Evolutionary conservation across 2,113 vertebrate species (phyloP).

Genomic region (Corythornis madagascariensis): DNA sequence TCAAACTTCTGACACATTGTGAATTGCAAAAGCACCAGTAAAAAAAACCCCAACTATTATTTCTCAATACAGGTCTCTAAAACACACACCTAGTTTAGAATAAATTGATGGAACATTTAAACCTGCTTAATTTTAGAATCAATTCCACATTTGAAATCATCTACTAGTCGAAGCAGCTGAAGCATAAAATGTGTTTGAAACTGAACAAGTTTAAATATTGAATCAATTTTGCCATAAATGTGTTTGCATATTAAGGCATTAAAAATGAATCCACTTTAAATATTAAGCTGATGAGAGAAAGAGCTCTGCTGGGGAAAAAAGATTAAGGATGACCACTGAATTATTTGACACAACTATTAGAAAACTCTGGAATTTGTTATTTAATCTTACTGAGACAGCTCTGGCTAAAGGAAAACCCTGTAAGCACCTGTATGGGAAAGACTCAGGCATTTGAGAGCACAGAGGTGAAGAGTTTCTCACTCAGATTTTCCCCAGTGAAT

Average conservation of each 20-base stretch:
- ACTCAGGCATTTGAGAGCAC: background rate
- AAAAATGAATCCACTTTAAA: slow-evolving; percentile 66
- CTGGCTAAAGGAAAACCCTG: background rate
- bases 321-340: slow-evolving; percentile 62
- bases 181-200: slow-evolving; percentile 70
- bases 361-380: slow-evolving; percentile 44
- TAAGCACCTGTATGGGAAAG: background rate
- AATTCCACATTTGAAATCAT: slow-evolving; percentile 70
- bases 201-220: slow-evolving; percentile 69
- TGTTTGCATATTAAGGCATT: slow-evolving; percentile 68
- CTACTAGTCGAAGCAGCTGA: slow-evolving; percentile 69
- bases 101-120: slow-evolving; percentile 73
- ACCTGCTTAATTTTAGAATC: slow-evolving; percentile 76
- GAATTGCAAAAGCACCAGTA: background rate
- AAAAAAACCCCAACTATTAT: slow-evolving; percentile 18
- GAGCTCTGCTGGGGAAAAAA: slow-evolving; percentile 46
- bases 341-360: slow-evolving; percentile 33
- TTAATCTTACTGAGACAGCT: slow-evolving; percentile 49
- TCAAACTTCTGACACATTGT: slow-evolving; percentile 52
- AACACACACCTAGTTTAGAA: slow-evolving; percentile 63
- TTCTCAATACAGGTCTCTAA: slow-evolving; percentile 65
- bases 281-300: slow-evolving; percentile 48
- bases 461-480: background rate
- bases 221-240: slow-evolving; percentile 67
- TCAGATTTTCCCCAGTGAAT: background rate